phyloP scores from a whole-genome alignment of 2,797 vertebrate genomes.

The Antennarius maculatus region DNA sequence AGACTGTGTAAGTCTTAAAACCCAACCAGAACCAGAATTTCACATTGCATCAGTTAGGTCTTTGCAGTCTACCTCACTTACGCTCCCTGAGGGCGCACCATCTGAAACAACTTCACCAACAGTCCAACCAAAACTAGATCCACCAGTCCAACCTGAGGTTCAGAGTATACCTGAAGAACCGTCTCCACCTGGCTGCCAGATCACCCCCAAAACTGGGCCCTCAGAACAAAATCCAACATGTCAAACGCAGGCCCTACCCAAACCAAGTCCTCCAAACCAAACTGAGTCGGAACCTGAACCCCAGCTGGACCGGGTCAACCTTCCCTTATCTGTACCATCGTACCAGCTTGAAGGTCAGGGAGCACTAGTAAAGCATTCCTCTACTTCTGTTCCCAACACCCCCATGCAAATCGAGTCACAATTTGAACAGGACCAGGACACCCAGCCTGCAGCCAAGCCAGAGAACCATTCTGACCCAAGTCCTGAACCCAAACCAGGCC shows the following conservation, averaged over 20 bases:
- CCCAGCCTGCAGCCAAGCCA: background rate
- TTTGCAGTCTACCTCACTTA: conserved; percentile 12
- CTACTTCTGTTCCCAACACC: background rate
- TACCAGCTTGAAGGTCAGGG: too few species aligned
- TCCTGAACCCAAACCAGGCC: conserved; percentile 35
- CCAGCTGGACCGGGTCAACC: conserved; percentile 4
- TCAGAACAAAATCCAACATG: background rate
- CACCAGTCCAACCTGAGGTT: background rate
- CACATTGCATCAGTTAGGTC: conserved; percentile 62
- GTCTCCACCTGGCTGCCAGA: background rate
- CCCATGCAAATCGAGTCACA: conserved; percentile 6
- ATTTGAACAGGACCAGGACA: conserved; percentile 14
- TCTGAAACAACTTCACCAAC: background rate
- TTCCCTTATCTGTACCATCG: background rate
- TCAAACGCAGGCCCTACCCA: background rate
- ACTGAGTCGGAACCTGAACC: conserved; percentile 9
- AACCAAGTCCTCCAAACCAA: conserved; percentile 11
- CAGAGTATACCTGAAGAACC: conserved; percentile 8
- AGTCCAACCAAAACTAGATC: background rate
- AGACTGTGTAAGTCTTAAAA: background rate
- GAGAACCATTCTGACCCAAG: conserved; percentile 6
- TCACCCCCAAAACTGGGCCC: background rate
- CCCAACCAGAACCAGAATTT: conserved; percentile 13
- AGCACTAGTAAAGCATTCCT: background rate
- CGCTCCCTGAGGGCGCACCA: background rate